These are phyloP conservation scores for Achatina immaculata DNA, from an alignment of 1,140 invertebrate genomes.

Conservation along the genomic window DNA sequence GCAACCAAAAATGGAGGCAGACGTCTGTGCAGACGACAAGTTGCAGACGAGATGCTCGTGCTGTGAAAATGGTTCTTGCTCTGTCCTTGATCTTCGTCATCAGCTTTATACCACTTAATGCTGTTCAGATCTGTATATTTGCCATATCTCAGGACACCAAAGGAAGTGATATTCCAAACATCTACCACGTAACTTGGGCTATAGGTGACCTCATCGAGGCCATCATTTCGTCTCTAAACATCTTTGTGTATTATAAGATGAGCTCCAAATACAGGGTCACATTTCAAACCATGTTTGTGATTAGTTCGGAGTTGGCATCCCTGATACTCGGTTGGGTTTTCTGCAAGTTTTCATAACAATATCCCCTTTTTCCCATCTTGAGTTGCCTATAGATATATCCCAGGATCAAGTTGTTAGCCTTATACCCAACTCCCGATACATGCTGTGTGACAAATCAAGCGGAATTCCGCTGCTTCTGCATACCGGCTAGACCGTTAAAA, in stretches of 20 bases:
- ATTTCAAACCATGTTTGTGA: not conserved
- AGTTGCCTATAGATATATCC: too few relatives aligned
- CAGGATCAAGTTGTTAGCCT: too few relatives aligned
- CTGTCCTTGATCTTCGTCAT: not conserved
- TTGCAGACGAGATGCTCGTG: conserved; percentile 1
- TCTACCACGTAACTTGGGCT: not conserved
- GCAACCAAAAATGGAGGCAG: not conserved
- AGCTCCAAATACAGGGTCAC: not conserved
- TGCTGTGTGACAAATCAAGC: too few relatives aligned
- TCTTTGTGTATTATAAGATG: not conserved
- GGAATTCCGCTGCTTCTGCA: too few relatives aligned
- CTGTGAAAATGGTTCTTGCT: not conserved
- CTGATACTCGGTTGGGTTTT: too few relatives aligned
- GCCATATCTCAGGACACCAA: not conserved
- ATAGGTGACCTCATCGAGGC: not conserved
- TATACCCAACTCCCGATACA: too few relatives aligned
- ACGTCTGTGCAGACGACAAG: not conserved
- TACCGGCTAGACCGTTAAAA: too few relatives aligned
- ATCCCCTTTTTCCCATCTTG: too few relatives aligned
- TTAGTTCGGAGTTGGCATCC: too few relatives aligned
- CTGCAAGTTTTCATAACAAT: too few relatives aligned
- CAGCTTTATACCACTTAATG: conserved; percentile 1
- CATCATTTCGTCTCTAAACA: not conserved
- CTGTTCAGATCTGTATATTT: not conserved
- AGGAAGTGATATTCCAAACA: not conserved